These are phyloP conservation scores for Heterocephalus glaber DNA, from an alignment of 2,113 vertebrate species.

Conservation along the genomic window DNA sequence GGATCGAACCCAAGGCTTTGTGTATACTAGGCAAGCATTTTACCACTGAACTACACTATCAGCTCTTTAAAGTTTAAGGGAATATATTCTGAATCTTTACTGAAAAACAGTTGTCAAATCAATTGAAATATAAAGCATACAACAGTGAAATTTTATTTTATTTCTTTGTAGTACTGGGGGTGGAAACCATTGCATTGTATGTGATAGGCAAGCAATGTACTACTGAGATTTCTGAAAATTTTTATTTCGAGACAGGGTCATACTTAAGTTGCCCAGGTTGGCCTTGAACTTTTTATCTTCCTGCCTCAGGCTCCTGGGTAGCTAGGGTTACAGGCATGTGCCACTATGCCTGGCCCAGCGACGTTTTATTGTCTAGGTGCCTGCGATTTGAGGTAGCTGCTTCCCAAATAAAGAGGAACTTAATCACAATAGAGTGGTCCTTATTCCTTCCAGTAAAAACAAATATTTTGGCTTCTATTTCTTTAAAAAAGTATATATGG, in stretches of 20 bases:
- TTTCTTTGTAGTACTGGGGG: neutral
- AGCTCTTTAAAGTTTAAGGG: neutral
- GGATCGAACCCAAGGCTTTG: neutral
- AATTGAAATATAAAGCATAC: neutral
- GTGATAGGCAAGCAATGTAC: neutral
- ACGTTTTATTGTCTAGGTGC: neutral
- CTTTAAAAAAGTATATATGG: neutral
- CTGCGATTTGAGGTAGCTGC: neutral
- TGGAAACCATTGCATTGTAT: neutral
- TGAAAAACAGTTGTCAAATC: neutral
- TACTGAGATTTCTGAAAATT: neutral
- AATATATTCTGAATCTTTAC: conserved; percentile 14
- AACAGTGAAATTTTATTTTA: neutral
- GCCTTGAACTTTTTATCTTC: neutral
- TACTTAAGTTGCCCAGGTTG: neutral
- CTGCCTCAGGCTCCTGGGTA: neutral
- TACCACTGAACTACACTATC: neutral
- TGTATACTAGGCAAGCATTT: neutral
- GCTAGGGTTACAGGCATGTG: neutral
- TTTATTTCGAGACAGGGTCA: neutral
- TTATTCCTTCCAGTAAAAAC: neutral
- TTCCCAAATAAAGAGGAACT: neutral
- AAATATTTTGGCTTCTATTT: neutral
- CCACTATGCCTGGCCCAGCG: neutral
- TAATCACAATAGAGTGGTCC: neutral